Percentiles rank a stretch among this genome's conserved stretches.
phyloP scores from a whole-genome alignment of 2,888 invertebrate genomes.

The Pyrrhia umbra region DNA sequence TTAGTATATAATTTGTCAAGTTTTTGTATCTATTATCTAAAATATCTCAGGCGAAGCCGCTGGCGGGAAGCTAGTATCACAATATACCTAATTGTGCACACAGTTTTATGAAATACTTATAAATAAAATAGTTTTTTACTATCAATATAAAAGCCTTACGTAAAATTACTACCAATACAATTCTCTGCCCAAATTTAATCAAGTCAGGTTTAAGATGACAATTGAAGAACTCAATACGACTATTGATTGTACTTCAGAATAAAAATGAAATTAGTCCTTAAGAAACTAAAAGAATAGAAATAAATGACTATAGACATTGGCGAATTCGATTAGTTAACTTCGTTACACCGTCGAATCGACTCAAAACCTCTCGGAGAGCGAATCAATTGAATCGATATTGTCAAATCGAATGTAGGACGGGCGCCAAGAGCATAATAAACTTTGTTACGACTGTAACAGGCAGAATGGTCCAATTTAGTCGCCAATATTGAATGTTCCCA shows the following conservation, averaged over 20 bases:
- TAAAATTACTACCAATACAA: background rate
- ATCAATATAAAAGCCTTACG: no score
- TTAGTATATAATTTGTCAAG: no score
- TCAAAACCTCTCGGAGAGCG: conserved; percentile 72
- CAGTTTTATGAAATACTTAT: no score
- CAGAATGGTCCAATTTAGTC: conserved; percentile 71
- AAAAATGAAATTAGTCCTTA: conserved; percentile 37
- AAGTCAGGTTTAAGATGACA: background rate
- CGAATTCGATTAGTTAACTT: conserved; percentile 67
- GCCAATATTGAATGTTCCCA: conserved; percentile 67
- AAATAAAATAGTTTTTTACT: background rate
- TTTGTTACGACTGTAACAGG: conserved; percentile 72
- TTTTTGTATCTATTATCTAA: no score
- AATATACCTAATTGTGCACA: no score
- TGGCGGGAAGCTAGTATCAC: no score
- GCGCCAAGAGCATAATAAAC: conserved; percentile 85
- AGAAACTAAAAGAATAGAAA: conserved; percentile 51
- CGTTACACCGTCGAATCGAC: conserved; percentile 65
- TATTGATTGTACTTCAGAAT: conserved; percentile 15
- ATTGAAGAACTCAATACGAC: background rate
- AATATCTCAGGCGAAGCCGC: no score
- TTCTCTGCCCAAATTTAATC: conserved; percentile 6
- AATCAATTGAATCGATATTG: conserved; percentile 81
- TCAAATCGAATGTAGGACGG: conserved; percentile 81
- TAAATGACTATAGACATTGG: conserved; percentile 56